Conservation (phyloP, 2,113 vertebrate species). For the Oenanthe melanoleuca region DNA sequence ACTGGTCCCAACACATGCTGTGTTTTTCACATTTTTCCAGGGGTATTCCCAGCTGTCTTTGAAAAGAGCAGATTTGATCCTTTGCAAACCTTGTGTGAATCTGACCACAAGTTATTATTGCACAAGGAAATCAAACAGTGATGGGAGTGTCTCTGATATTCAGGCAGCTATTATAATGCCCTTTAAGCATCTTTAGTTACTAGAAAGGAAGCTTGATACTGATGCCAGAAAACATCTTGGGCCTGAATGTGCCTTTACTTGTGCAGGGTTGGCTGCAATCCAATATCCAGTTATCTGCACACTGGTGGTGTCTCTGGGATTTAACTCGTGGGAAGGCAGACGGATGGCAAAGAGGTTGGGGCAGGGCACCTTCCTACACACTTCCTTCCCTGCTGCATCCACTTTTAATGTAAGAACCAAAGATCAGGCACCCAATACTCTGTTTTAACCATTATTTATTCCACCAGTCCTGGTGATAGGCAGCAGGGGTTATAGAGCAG, state of each 20-base stretch:
- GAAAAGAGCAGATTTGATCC: constrained; percentile 46
- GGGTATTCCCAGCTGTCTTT: constrained; percentile 65
- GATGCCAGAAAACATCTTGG: constrained; percentile 50
- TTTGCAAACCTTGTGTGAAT: constrained; percentile 25
- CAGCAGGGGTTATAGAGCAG: background rate
- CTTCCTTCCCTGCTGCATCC: background rate
- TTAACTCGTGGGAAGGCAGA: background rate
- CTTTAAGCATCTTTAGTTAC: constrained; percentile 15
- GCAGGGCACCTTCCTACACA: background rate
- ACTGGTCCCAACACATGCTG: constrained; percentile 54
- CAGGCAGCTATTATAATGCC: background rate
- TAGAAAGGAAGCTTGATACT: constrained; percentile 17
- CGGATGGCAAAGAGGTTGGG: background rate
- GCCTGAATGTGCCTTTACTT: constrained; percentile 41
- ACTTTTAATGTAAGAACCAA: background rate
- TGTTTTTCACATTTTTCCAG: constrained; percentile 68
- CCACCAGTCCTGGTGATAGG: background rate
- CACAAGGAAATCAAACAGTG: background rate
- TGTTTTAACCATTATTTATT: background rate
- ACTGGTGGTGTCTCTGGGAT: background rate
- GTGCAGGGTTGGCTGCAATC: constrained; percentile 34
- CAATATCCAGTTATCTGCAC: constrained; percentile 13
- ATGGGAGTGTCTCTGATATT: constrained; percentile 1
- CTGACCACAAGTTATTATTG: background rate
- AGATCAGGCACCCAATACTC: background rate